Conservation (phyloP, 1,140 invertebrate genomes). For the Drosophila parvula region DNA sequence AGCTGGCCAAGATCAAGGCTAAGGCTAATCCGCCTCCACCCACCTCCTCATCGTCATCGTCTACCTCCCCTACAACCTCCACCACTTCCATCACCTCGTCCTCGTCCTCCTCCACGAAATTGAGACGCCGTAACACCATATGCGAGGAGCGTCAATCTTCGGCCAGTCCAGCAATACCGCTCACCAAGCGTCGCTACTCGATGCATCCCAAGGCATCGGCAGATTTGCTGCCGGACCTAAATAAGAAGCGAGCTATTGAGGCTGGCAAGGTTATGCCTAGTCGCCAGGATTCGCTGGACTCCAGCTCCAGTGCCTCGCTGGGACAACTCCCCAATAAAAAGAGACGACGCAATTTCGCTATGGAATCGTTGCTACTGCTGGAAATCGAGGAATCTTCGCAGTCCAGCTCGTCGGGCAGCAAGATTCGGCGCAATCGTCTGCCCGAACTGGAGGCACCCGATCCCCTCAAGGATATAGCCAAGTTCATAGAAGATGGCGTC, state of each 20-base stretch:
- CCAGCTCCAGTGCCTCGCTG: slow-evolving; percentile 35
- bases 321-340: not conserved
- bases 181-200: slow-evolving; percentile 36
- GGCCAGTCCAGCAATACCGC: not conserved
- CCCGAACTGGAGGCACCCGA: slow-evolving; percentile 51
- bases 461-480: slow-evolving; percentile 74
- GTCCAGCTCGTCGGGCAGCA: slow-evolving; percentile 39
- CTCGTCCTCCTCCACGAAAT: not conserved
- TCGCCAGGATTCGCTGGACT: slow-evolving; percentile 43
- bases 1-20: not conserved
- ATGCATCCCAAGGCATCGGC: slow-evolving; percentile 44
- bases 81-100: not conserved
- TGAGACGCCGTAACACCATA: slow-evolving; percentile 34
- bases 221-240: slow-evolving; percentile 2
- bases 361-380: not conserved
- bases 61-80: too few relatives aligned
- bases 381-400: slow-evolving; percentile 41
- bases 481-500: slow-evolving; percentile 79
- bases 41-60: not conserved
- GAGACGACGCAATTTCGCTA: slow-evolving; percentile 17
- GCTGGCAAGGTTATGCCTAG: not conserved
- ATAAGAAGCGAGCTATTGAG: slow-evolving; percentile 32
- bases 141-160: slow-evolving; percentile 8
- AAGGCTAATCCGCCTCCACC: not conserved
- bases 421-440: slow-evolving; percentile 18